phyloP scores from a whole-genome alignment of 2,797 vertebrate genomes.

The Microchirus variegatus region DNA sequence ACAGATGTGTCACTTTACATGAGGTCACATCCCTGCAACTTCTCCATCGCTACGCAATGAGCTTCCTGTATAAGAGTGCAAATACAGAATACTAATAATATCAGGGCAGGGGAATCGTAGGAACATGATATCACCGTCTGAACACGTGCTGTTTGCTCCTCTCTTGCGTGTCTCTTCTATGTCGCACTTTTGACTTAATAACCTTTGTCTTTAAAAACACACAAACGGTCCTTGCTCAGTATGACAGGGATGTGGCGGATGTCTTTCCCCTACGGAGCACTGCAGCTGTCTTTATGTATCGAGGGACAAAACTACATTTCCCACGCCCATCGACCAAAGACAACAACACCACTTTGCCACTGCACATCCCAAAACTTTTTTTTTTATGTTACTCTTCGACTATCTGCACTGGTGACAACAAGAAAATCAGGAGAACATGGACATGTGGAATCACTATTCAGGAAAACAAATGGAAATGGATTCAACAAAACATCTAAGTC shows the following conservation, averaged over 20 bases:
- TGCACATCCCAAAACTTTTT: constrained; percentile 8
- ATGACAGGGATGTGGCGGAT: constrained; percentile 28
- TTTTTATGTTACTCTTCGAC: constrained; percentile 1
- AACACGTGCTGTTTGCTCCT: constrained; percentile 12
- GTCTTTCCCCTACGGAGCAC: constrained; percentile 35
- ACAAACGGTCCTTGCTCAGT: constrained; percentile 14
- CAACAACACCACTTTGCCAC: constrained; percentile 9
- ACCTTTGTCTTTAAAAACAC: constrained; percentile 6
- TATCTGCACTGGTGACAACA: background rate
- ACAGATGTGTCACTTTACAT: constrained; percentile 43
- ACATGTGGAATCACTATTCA: background rate
- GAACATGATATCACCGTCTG: background rate
- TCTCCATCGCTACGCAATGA: constrained; percentile 8
- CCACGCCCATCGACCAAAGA: constrained; percentile 24
- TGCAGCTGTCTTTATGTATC: constrained; percentile 50
- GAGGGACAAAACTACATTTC: constrained; percentile 41
- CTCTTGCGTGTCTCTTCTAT: too few species aligned
- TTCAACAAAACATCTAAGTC: background rate
- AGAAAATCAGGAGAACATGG: background rate
- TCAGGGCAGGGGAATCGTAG: background rate
- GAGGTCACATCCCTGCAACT: constrained; percentile 63
- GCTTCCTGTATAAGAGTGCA: constrained; percentile 42
- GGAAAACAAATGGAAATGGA: background rate
- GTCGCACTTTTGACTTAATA: constrained; percentile 6
- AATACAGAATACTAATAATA: constrained; percentile 17